These are phyloP conservation scores for Streptopelia turtur DNA, from an alignment of 2,797 vertebrate species.

Conservation along the genomic window DNA sequence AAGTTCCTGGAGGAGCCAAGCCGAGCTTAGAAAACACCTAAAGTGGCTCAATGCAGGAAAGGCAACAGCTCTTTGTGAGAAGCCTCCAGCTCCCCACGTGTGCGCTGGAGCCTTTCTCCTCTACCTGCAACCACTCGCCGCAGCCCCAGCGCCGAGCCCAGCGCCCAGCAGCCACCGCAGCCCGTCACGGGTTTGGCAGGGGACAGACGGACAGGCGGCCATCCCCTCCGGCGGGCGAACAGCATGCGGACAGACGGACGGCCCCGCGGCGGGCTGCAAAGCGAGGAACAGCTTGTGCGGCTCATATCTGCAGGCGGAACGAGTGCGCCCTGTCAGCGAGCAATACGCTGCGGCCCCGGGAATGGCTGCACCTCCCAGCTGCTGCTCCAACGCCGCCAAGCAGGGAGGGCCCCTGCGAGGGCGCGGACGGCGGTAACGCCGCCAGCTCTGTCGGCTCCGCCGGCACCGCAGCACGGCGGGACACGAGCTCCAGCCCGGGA, in stretches of 20 bases:
- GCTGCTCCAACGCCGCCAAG: background rate
- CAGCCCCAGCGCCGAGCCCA: background rate
- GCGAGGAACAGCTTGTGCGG: background rate
- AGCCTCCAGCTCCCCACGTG: background rate
- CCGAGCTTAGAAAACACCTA: background rate
- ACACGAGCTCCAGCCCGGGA: background rate
- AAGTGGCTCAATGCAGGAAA: background rate
- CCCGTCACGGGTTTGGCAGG: background rate
- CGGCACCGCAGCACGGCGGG: accelerated
- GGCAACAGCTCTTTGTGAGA: background rate
- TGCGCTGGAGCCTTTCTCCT: no score
- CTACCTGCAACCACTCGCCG: background rate
- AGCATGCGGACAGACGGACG: background rate
- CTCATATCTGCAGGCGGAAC: background rate
- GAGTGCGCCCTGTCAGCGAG: background rate
- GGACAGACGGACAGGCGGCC: background rate
- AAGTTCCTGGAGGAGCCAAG: accelerated
- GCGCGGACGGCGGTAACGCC: accelerated
- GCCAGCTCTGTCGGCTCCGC: background rate
- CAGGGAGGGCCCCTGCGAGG: background rate
- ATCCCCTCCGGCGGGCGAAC: background rate
- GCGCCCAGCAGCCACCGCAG: background rate
- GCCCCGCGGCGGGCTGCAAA: background rate
- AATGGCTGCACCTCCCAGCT: background rate
- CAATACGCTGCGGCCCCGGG: background rate